A percentile compares a stretch with the other conserved stretches of the same genome.
phyloP scores from a whole-genome alignment of 2,113 vertebrate genomes.

The Gobio gobio region DNA sequence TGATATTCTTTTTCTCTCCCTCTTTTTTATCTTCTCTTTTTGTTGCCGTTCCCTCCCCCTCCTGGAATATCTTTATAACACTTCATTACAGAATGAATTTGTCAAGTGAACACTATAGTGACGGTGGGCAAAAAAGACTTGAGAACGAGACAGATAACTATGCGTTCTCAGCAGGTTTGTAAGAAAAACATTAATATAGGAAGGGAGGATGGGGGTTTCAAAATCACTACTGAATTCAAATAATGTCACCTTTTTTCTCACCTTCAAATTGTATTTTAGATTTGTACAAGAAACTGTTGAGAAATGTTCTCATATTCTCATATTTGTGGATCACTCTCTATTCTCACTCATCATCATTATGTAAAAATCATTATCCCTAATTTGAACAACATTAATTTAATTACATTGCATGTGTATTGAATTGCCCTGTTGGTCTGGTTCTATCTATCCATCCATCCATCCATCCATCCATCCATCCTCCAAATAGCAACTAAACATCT shows the following conservation, averaged over 20 bases:
- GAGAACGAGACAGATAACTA: not conserved
- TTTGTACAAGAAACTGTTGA: not conserved
- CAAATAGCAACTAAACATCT: too few species aligned
- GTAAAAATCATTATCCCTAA: not conserved
- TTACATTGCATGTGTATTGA: not conserved
- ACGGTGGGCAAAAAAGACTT: not conserved
- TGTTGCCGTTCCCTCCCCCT: constrained; percentile 8
- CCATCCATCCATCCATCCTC: too few species aligned
- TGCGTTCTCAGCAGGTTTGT: constrained; percentile 6
- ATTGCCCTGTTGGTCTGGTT: not conserved
- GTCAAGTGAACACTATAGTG: constrained; percentile 57
- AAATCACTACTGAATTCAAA: not conserved
- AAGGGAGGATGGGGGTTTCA: not conserved
- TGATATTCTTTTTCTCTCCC: constrained; percentile 65
- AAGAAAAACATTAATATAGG: not conserved
- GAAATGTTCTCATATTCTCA: not conserved
- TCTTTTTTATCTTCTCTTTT: constrained; percentile 30
- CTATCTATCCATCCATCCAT: too few species aligned
- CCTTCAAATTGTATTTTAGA: not conserved
- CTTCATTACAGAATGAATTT: constrained; percentile 67
- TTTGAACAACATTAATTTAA: not conserved
- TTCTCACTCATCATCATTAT: not conserved
- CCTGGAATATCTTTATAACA: constrained; percentile 69
- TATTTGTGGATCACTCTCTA: not conserved
- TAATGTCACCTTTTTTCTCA: constrained; percentile 3